A percentile compares a stretch with the other conserved stretches of the same genome.
Evolutionary conservation across 2,888 invertebrate species (phyloP).

Genomic region (Bugula neritina): DNA sequence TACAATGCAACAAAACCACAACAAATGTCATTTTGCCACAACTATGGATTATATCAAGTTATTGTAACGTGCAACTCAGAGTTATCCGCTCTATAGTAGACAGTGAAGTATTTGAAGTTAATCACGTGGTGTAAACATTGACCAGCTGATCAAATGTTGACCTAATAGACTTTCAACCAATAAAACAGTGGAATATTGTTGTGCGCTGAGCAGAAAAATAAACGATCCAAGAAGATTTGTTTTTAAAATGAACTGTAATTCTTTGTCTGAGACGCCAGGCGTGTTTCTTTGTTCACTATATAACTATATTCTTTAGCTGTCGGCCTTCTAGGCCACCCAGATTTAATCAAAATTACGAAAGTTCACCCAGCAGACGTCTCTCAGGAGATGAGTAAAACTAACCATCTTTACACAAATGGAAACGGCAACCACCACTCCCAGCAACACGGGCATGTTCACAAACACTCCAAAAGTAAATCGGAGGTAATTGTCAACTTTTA

Average conservation of each 20-base stretch:
- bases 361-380: constrained; percentile 26
- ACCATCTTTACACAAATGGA: constrained; percentile 11
- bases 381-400: constrained; percentile 26
- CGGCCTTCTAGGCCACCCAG: not conserved
- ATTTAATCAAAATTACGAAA: constrained; percentile 26
- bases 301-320: not conserved
- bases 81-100: not conserved
- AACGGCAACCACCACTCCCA: constrained; percentile 16
- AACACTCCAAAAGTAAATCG: not conserved
- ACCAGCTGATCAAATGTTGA: not conserved
- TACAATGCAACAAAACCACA: no score
- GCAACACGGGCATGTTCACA: not conserved
- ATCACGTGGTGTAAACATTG: not conserved
- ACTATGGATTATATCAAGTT: no score
- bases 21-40: no score
- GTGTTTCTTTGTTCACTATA: not conserved
- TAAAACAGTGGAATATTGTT: not conserved
- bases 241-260: not conserved
- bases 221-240: not conserved
- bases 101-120: no score
- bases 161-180: not conserved
- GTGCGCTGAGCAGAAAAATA: not conserved
- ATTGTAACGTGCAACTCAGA: not conserved
- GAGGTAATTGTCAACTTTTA: no score
- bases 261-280: not conserved